These are phyloP conservation scores for Tortrix viridana DNA, from an alignment of 2,888 invertebrate species.

Conservation along the genomic window DNA sequence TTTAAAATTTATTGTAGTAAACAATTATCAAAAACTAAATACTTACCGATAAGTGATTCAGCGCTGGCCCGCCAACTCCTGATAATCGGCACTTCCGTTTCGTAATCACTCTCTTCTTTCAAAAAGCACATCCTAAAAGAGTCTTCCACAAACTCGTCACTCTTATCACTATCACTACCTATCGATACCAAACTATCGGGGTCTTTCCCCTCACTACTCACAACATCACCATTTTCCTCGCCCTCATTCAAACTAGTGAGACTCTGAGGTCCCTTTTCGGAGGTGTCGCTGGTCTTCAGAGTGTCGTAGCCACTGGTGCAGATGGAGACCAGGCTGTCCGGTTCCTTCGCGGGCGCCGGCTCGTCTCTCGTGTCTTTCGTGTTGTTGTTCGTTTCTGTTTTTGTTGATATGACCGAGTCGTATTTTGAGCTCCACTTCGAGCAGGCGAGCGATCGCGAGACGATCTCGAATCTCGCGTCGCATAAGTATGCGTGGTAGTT, in stretches of 20 bases:
- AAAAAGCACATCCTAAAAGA: constrained; percentile 73
- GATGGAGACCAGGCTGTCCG: constrained; percentile 73
- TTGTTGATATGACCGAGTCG: constrained; percentile 84
- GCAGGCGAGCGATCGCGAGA: constrained; percentile 89
- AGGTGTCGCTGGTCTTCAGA: constrained; percentile 60
- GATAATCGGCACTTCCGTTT: constrained; percentile 56
- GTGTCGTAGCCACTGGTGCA: constrained; percentile 78
- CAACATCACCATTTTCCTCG: constrained; percentile 40
- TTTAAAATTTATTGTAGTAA: neutral
- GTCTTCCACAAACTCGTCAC: constrained; percentile 72
- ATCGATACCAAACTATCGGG: constrained; percentile 87
- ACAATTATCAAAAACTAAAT: neutral
- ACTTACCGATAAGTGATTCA: constrained; percentile 72
- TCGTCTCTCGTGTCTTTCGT: constrained; percentile 67
- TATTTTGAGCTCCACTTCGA: constrained; percentile 91
- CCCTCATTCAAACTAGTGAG: constrained; percentile 66
- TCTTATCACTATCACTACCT: constrained; percentile 80
- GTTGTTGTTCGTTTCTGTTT: constrained; percentile 70
- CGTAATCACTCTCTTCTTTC: constrained; percentile 63
- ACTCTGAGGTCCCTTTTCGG: constrained; percentile 68
- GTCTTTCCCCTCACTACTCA: constrained; percentile 59
- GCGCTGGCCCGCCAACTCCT: constrained; percentile 70
- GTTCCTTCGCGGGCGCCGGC: constrained; percentile 57
- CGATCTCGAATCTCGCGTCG: constrained; percentile 92
- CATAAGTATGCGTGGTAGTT: constrained; percentile 94